Evolutionary conservation across 2,888 invertebrate genomes (phyloP), one percentile per base, ranked within the genome.

Genomic region (Omphaloscelis lunosa): DNA sequence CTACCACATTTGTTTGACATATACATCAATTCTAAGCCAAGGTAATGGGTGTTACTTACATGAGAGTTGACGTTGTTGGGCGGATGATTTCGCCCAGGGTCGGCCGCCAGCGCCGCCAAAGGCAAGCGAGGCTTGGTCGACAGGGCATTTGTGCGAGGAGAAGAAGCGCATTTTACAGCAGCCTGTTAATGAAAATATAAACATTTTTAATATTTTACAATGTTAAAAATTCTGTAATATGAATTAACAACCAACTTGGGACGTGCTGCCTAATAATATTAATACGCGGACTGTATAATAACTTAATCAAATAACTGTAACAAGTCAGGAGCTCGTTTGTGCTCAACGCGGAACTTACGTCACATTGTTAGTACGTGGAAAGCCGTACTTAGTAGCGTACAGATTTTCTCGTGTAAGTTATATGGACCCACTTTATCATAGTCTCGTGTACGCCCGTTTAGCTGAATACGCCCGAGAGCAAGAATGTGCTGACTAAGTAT

Each of bases 151-250:
- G 96, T 96, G 88, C 96, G 96, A 90, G 96, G 96, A 90, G 95
- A 96, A 86, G 96, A 95, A 93, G 94, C 96, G 92, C 95, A 96
- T 95, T 96, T 96, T 88, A 96, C 96, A 91, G 96, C 96, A 94
- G 96, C 95, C 96, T 96, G 95, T 72, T 41, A 80, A 83, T 67
- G 89, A 86, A 86, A 41, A 87, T 1, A 61, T 23, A 86, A 27
- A 41, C 12, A 61, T 72, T 78, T 78, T 88, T 15, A 29, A 68
- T 34, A 59, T 23, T 53, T 45, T 85, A 89, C 84, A 45, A 58
- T 56, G 23, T 41, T 58, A 17, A 1, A 56, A 51, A 34, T 20
- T 41, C 23, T 58, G 20, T 56, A 81, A 68, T 34, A 34, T 39
- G 0, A 69, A 59, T 48, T 45, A 72, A 51, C 15, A 61, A 72